Base-by-base conservation (phyloP, 2,888 invertebrate genomes). In the Drosophila peninsularis region DNA sequence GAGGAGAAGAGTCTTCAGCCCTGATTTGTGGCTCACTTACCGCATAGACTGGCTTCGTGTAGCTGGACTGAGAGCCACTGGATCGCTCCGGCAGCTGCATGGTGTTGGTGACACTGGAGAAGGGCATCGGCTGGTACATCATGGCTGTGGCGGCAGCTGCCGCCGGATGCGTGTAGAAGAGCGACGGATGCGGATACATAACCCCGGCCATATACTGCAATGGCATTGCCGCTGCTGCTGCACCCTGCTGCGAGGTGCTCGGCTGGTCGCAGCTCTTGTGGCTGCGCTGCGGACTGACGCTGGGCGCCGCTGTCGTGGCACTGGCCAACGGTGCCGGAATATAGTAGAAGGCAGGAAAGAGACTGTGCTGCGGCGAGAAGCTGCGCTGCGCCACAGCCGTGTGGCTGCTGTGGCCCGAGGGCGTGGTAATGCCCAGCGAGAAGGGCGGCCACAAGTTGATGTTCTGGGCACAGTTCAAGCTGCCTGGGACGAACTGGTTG, bases 141-240 rank as follows among this genome's bases (percentile, higher is more conserved):
- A 95, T 93, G 21, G 90, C 80, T 4, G 88, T 82, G 49, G 87
- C 76, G 1, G 87, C 76, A 0, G 89, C 84, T 2, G 90, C 83
- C 0, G 95, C 94, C 0, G 93, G 92, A 69, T 93, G 94, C 0
- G 94, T 93, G 63, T 94, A 94, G 75, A 94, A 93, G 41, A 94
- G 82, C n/a, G 94, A 90, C 54, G 94, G 93, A 83, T 94, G 93
- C 74, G 94, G 93, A 84, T 94, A 95, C 91, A 95, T 93, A 75
- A 95, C 92, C 4, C 94, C 93, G 5, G 94, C 93, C 92, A 96
- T 93, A 77, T 94, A 96, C 80, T 94, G 95, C 75, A 96, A 94
- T 93, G 93, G 81, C 82, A 91, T 62, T 0, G 79, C 65, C 11
- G 76, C 62, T 2, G 80, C 75, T 0, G 64, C 64, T 0, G 71